Conservation (phyloP, 1,140 invertebrate genomes). For the Bemisia tabaci region DNA sequence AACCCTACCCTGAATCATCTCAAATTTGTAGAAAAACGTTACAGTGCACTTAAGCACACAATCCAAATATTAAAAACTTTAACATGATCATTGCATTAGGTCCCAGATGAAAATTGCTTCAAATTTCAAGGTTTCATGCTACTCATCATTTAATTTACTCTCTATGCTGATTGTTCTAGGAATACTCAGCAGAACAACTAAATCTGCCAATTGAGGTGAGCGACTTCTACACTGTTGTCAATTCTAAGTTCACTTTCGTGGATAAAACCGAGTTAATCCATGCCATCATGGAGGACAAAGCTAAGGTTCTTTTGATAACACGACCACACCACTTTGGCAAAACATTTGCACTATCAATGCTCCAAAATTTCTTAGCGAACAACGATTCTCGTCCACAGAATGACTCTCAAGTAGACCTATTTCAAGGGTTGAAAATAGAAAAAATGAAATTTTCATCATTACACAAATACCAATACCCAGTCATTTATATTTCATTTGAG, state of each 20-base stretch:
- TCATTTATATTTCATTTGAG: neutral
- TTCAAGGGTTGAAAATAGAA: neutral
- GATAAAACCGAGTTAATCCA: slow-evolving; percentile 3
- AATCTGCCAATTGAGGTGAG: no score
- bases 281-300: neutral
- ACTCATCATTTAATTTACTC: no score
- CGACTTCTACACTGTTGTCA: neutral
- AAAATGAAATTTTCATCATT: neutral
- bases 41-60: no score
- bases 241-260: neutral
- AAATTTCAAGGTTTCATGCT: no score
- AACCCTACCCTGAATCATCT: no score
- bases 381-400: no score
- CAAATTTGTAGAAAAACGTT: no score
- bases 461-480: neutral
- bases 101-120: no score
- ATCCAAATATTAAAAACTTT: no score
- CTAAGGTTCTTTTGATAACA: neutral
- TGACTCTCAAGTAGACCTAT: neutral
- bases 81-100: no score
- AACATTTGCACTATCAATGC: neutral
- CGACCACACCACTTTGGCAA: slow-evolving; percentile 5
- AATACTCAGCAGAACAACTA: no score
- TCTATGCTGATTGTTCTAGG: no score
- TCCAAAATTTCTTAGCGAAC: slow-evolving; percentile 4